phyloP scores from a whole-genome alignment of 2,888 invertebrate species.

The Xylocampa areola region DNA sequence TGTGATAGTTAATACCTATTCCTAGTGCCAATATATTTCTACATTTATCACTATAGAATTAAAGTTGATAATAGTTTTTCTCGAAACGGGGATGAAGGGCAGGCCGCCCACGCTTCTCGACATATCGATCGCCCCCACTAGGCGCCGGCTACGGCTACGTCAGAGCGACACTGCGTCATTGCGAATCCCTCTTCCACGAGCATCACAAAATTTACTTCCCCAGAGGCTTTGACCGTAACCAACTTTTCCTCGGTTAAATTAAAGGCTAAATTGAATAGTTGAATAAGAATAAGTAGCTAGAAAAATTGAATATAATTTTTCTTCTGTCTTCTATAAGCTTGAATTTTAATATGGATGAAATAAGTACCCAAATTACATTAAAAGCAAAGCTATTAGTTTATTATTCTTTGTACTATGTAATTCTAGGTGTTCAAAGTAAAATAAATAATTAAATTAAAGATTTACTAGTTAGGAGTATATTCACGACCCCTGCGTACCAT shows the following conservation, averaged over 20 bases:
- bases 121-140: slow-evolving; percentile 80
- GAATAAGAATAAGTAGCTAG: neutral
- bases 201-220: slow-evolving; percentile 65
- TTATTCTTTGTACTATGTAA: no score
- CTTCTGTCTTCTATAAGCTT: no score
- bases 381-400: neutral
- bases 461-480: slow-evolving; percentile 14
- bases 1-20: slow-evolving; percentile 9
- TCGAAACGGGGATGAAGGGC: slow-evolving; percentile 67
- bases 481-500: slow-evolving; percentile 5
- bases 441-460: slow-evolving; percentile 16
- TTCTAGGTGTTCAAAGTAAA: no score
- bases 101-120: slow-evolving; percentile 77
- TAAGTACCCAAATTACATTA: no score
- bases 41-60: slow-evolving; percentile 53
- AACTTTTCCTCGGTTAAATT: slow-evolving; percentile 19
- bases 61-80: slow-evolving; percentile 69
- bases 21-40: slow-evolving; percentile 49
- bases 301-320: neutral
- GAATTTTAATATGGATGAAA: no score
- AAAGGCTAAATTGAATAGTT: slow-evolving; percentile 14
- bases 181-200: slow-evolving; percentile 68
- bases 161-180: slow-evolving; percentile 81
- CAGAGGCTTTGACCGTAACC: slow-evolving; percentile 51
- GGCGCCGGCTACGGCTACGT: slow-evolving; percentile 81